These are phyloP conservation scores for Campoletis sonorensis DNA, from an alignment of 1,140 invertebrate genomes.

Conservation along the genomic window DNA sequence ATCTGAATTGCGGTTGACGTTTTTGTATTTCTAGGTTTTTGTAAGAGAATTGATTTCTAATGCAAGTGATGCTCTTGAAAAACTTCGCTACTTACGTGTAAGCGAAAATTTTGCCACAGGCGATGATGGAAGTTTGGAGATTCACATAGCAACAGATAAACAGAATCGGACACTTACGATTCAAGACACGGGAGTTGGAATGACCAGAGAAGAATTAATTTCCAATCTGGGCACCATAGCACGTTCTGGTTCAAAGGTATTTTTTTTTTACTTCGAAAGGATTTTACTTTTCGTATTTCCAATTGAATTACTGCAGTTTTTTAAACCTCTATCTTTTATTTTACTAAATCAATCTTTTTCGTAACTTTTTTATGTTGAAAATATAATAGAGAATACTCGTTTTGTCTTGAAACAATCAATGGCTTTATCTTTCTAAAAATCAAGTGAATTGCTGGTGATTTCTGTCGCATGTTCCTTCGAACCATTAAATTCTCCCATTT, in stretches of 20 bases:
- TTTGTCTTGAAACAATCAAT: too few species aligned
- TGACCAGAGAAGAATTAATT: constrained; percentile 94
- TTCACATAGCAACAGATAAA: constrained; percentile 93
- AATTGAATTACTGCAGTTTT: too few species aligned
- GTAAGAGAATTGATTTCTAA: constrained; percentile 97
- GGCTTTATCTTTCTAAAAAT: too few species aligned
- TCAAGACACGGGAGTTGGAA: constrained; percentile 95
- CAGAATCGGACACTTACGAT: constrained; percentile 90
- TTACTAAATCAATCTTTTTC: too few species aligned
- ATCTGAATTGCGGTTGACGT: too few species aligned
- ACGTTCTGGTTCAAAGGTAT: constrained; percentile 94
- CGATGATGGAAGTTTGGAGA: constrained; percentile 85
- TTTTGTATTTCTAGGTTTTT: constrained; percentile 85
- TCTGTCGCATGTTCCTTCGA: too few species aligned
- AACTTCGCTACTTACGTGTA: constrained; percentile 87
- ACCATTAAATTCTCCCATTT: background rate
- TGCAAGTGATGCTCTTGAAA: constrained; percentile 97
- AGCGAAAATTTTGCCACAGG: constrained; percentile 75
- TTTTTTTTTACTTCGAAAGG: too few species aligned
- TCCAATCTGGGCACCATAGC: constrained; percentile 97
- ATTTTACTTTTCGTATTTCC: too few species aligned
- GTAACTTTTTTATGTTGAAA: too few species aligned
- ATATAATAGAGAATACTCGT: too few species aligned
- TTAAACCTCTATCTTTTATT: too few species aligned
- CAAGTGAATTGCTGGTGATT: too few species aligned